phyloP scores from a whole-genome alignment of 2,113 vertebrate species.

The Oryzias javanicus region DNA sequence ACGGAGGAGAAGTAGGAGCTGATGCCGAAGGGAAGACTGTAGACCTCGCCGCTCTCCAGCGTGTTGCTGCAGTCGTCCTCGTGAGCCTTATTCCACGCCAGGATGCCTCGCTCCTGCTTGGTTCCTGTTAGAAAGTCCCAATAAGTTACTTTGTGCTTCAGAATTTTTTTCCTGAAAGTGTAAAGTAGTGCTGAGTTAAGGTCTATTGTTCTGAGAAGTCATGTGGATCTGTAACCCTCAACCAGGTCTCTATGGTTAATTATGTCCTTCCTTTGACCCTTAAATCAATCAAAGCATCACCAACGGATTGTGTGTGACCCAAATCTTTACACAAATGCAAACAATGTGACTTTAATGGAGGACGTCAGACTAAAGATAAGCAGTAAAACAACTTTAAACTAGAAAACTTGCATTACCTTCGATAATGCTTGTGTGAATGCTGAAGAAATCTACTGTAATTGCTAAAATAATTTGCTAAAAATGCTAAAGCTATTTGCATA shows the following conservation, averaged over 20 bases:
- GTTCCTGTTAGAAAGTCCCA: conserved; percentile 75
- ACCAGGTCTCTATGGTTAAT: background rate
- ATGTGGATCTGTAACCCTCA: background rate
- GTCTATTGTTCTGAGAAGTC: background rate
- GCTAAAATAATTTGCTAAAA: too few relatives aligned
- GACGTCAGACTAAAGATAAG: too few relatives aligned
- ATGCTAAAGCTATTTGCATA: too few relatives aligned
- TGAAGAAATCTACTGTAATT: too few relatives aligned
- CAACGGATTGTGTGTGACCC: background rate
- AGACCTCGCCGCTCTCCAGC: conserved; percentile 74
- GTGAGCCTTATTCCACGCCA: conserved; percentile 82
- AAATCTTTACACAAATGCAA: background rate
- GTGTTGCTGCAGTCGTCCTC: conserved; percentile 65
- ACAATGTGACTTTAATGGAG: background rate
- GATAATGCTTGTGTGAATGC: too few relatives aligned
- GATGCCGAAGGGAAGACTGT: conserved; percentile 86
- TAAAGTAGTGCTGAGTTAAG: background rate
- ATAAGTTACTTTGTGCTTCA: background rate
- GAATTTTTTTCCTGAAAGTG: background rate
- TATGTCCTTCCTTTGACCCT: accelerated
- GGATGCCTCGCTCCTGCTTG: conserved; percentile 85
- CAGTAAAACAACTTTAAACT: too few relatives aligned
- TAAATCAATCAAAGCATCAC: background rate
- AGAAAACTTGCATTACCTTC: too few relatives aligned
- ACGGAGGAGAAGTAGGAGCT: conserved; percentile 70